Percentiles rank a stretch among this genome's conserved stretches.
Evolutionary conservation across 2,113 vertebrate genomes (phyloP).

Genomic region (Gyps fulvus): DNA sequence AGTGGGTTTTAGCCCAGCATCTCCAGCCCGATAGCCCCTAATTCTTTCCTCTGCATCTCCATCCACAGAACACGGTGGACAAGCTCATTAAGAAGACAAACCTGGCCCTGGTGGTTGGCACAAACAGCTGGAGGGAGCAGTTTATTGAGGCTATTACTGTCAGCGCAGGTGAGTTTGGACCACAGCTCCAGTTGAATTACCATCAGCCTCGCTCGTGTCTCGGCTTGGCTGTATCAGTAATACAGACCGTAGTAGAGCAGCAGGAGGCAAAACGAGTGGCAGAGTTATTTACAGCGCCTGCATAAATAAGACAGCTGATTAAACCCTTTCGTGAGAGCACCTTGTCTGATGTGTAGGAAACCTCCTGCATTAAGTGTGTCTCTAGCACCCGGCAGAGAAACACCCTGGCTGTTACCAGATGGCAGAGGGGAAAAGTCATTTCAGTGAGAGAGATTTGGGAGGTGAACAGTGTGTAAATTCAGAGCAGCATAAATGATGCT

Average conservation of each 20-base stretch:
- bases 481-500: neutral
- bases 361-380: neutral
- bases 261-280: neutral
- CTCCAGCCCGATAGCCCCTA: neutral
- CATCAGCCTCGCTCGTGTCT: neutral
- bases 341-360: neutral
- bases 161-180: conserved; percentile 87
- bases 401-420: neutral
- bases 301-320: neutral
- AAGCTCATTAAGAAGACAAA: conserved; percentile 99
- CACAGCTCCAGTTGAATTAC: neutral
- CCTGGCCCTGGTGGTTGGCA: conserved; percentile 92
- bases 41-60: neutral
- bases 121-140: conserved; percentile 97
- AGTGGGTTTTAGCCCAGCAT: neutral
- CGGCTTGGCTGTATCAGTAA: neutral
- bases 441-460: neutral
- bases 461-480: neutral
- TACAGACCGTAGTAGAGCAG: neutral
- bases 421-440: neutral
- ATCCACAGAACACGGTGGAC: conserved; percentile 90
- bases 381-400: neutral
- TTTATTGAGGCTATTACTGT: conserved; percentile 94
- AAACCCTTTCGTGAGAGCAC: neutral
- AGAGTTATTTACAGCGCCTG: neutral